Conservation (phyloP, 2,113 vertebrate genomes). For the Carettochelys insculpta region DNA sequence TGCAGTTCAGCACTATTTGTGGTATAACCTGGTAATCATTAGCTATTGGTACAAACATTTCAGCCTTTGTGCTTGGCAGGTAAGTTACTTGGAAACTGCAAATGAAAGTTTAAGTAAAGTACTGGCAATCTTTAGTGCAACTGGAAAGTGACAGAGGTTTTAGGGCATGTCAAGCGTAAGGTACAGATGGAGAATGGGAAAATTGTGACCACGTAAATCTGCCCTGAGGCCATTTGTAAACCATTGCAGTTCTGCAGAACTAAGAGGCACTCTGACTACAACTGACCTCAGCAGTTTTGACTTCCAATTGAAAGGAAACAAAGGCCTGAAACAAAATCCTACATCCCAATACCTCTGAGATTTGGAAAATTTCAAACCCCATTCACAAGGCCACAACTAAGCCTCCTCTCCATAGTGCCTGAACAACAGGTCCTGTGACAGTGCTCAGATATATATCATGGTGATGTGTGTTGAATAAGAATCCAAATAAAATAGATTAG, state of each 20-base stretch:
- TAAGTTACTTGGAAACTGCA: background rate
- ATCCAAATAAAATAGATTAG: background rate
- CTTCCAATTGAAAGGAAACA: background rate
- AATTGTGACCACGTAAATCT: background rate
- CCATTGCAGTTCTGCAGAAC: background rate
- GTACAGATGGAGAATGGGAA: background rate
- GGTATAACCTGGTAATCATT: background rate
- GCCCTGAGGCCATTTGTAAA: background rate
- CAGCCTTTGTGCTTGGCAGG: background rate
- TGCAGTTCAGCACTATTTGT: background rate
- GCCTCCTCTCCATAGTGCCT: background rate
- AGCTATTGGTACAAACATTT: background rate
- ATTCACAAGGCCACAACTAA: background rate
- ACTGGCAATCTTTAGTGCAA: background rate
- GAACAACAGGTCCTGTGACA: too few species aligned
- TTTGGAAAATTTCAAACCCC: background rate
- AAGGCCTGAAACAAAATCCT: background rate
- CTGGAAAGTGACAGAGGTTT: background rate
- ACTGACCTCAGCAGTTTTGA: background rate
- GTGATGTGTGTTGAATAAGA: background rate
- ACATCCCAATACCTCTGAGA: background rate
- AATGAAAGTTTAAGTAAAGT: background rate
- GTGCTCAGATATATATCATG: too few species aligned
- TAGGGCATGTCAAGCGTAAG: background rate
- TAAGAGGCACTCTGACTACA: background rate